These are phyloP conservation scores for Phortica magna DNA, from an alignment of 2,888 invertebrate genomes.

Conservation along the genomic window DNA sequence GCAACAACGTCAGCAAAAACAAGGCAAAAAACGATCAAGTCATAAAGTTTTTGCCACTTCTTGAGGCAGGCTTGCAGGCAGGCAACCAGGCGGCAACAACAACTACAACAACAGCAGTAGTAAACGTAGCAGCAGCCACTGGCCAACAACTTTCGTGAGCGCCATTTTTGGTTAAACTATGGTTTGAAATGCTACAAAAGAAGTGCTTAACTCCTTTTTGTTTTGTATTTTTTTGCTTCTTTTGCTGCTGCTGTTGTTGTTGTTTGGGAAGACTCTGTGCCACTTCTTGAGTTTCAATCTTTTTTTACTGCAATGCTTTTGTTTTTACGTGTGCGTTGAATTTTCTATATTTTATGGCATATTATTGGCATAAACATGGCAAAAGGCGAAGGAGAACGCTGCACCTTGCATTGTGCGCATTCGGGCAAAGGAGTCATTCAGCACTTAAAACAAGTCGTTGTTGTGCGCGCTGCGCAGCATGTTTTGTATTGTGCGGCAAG, in stretches of 20 bases:
- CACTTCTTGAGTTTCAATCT: slow-evolving; percentile 21
- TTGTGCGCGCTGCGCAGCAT: not conserved
- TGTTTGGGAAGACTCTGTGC: not conserved
- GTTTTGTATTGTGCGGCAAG: slow-evolving; percentile 14
- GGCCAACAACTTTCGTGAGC: slow-evolving; percentile 19
- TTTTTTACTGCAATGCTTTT: slow-evolving; percentile 20
- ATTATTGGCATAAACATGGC: slow-evolving; percentile 73
- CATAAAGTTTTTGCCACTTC: slow-evolving; percentile 33
- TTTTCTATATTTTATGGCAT: slow-evolving; percentile 71
- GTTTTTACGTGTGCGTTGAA: slow-evolving; percentile 3
- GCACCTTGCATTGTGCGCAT: slow-evolving; percentile 37
- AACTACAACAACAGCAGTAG: not conserved
- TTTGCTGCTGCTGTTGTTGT: not conserved
- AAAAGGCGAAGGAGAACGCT: slow-evolving; percentile 13
- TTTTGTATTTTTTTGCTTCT: not conserved
- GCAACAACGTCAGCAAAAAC: not conserved
- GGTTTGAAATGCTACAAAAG: not conserved
- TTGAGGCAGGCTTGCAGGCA: not conserved
- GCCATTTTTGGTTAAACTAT: slow-evolving; percentile 26
- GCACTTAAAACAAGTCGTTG: not conserved
- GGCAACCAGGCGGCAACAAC: no score
- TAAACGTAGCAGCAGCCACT: not conserved
- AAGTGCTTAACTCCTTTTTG: not conserved
- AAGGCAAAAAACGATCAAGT: slow-evolving; percentile 31
- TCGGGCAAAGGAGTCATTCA: slow-evolving; percentile 5